Conservation (phyloP, 2,888 invertebrate genomes). For the Labia minor region DNA sequence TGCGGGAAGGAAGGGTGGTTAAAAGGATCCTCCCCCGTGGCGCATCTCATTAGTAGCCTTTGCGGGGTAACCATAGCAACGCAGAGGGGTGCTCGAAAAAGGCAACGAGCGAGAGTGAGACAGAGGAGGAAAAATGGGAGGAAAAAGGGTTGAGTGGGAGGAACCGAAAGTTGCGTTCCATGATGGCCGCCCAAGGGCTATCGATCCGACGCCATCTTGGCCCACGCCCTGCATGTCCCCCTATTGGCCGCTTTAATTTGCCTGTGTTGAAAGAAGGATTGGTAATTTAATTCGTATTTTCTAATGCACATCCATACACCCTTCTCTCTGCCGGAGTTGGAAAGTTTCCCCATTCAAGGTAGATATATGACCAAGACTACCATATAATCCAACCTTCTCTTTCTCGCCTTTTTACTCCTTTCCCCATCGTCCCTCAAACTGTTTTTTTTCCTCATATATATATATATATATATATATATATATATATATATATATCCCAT, state of each 20-base stretch:
- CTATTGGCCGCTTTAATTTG: conserved; percentile 22
- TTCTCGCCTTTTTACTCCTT: not conserved
- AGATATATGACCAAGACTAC: conserved; percentile 3
- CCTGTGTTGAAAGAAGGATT: conserved; percentile 21
- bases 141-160: conserved; percentile 20
- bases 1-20: conserved; percentile 17
- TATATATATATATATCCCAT: too few species aligned
- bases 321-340: conserved; percentile 4
- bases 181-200: conserved; percentile 18
- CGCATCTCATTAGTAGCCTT: conserved; percentile 1
- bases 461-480: not conserved
- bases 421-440: not conserved
- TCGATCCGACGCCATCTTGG: conserved; percentile 19
- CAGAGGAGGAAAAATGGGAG: conserved; percentile 17
- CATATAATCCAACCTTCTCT: conserved; percentile 4
- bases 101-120: not conserved
- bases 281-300: conserved; percentile 21
- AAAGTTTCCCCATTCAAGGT: conserved; percentile 13
- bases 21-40: conserved; percentile 20
- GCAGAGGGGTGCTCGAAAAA: conserved; percentile 1
- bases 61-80: conserved; percentile 14
- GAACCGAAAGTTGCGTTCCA: conserved; percentile 17
- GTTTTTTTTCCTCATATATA: not conserved
- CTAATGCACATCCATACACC: conserved; percentile 17
- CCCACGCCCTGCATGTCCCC: conserved; percentile 1